Percentiles rank a stretch among this genome's conserved stretches.
These are phyloP conservation scores for Thymelicus lineola DNA, from an alignment of 2,888 invertebrate genomes.

Conservation along the genomic window DNA sequence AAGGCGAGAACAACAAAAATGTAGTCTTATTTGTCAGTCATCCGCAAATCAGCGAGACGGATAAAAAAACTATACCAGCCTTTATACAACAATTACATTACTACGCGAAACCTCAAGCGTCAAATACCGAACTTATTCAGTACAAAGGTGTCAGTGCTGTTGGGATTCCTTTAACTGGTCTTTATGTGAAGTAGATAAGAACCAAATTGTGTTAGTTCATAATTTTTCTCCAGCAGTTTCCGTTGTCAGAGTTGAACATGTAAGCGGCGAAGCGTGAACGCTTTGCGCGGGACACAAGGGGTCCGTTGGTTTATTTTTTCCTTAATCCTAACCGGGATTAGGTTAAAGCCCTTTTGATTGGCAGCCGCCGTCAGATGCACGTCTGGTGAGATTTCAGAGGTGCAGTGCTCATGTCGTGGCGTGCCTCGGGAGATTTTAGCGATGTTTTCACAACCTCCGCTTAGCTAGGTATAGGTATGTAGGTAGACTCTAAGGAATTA, in stretches of 20 bases:
- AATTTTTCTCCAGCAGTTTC: slow-evolving; percentile 31
- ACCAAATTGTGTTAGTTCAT: slow-evolving; percentile 42
- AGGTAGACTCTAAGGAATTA: too few species aligned
- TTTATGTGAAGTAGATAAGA: slow-evolving; percentile 40
- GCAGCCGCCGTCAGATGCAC: slow-evolving; percentile 82
- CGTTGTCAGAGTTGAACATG: slow-evolving; percentile 45
- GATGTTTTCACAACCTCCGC: slow-evolving; percentile 46
- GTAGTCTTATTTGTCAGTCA: slow-evolving; percentile 37
- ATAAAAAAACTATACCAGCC: slow-evolving; percentile 54
- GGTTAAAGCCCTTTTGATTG: slow-evolving; percentile 82
- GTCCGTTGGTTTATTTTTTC: slow-evolving; percentile 79
- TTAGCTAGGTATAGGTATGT: neutral
- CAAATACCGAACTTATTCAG: slow-evolving; percentile 66
- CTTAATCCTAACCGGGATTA: slow-evolving; percentile 83
- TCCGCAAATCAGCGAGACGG: slow-evolving; percentile 35
- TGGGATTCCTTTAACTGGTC: neutral
- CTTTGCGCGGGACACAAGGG: slow-evolving; percentile 77
- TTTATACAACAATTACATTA: slow-evolving; percentile 79
- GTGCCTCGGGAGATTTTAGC: slow-evolving; percentile 52
- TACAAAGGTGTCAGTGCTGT: slow-evolving; percentile 16
- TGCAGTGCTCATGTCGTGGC: slow-evolving; percentile 43
- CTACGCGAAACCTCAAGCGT: slow-evolving; percentile 79
- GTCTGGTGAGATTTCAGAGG: slow-evolving; percentile 57
- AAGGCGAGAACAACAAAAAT: slow-evolving; percentile 13
- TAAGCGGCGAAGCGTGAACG: slow-evolving; percentile 77